Conservation (phyloP, 2,113 vertebrate genomes). For the Oxygymnocypris stewartii region DNA sequence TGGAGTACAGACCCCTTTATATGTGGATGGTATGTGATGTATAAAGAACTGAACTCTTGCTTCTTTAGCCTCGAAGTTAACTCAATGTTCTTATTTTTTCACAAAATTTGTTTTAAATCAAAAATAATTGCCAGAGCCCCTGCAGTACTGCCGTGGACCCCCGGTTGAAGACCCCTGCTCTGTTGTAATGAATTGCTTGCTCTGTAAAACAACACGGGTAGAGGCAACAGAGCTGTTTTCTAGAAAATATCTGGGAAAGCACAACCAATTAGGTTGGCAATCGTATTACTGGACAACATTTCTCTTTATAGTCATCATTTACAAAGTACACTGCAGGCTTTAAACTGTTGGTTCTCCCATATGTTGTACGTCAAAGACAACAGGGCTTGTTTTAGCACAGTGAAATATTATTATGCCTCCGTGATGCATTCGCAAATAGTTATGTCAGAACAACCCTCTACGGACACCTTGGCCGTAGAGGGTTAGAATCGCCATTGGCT, state of each 20-base stretch:
- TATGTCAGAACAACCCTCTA: neutral
- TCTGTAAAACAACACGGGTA: neutral
- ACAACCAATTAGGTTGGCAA: constrained; percentile 12
- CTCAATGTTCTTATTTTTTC: neutral
- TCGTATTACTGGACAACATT: constrained; percentile 28
- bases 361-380: neutral
- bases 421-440: constrained; percentile 1
- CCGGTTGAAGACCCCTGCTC: neutral
- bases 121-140: neutral
- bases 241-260: constrained; percentile 19
- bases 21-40: neutral
- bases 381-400: constrained; percentile 17
- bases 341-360: constrained; percentile 29
- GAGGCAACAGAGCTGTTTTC: constrained; percentile 1
- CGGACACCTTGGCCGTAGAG: too few relatives aligned
- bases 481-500: too few relatives aligned
- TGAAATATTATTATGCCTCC: neutral
- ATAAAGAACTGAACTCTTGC: neutral
- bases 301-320: constrained; percentile 21
- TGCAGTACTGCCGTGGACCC: neutral
- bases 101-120: neutral
- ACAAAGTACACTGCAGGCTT: constrained; percentile 13
- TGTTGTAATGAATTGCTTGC: constrained; percentile 13
- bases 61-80: neutral
- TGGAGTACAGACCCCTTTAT: neutral